Evolutionary conservation across 2,888 invertebrate species (phyloP).

Genomic region (Xestia c-nigrum): DNA sequence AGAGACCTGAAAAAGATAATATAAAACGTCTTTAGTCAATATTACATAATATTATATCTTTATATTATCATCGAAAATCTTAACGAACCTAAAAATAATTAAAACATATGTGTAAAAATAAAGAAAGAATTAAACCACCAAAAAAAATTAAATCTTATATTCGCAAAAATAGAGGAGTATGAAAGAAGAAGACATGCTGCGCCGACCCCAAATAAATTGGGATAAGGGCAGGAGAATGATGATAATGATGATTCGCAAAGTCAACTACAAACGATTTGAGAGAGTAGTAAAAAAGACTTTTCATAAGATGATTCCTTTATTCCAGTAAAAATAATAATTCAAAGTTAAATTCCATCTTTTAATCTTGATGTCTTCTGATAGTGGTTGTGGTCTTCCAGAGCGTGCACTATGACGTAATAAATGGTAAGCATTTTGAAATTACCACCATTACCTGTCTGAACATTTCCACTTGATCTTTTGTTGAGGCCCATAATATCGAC

Average conservation of each 20-base stretch:
- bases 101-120: background rate
- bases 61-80: background rate
- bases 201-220: too few relatives aligned
- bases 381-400: constrained; percentile 36
- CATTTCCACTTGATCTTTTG: constrained; percentile 74
- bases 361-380: constrained; percentile 30
- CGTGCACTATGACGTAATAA: constrained; percentile 20
- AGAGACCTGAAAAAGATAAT: constrained; percentile 17
- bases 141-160: background rate
- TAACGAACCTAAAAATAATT: background rate
- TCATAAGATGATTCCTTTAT: background rate
- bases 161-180: too few relatives aligned
- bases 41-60: too few relatives aligned
- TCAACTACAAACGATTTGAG: too few relatives aligned
- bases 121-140: background rate
- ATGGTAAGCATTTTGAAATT: constrained; percentile 72
- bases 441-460: constrained; percentile 60
- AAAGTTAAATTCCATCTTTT: background rate
- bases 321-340: background rate
- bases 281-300: background rate
- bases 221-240: too few relatives aligned
- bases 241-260: background rate
- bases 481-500: constrained; percentile 60
- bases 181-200: too few relatives aligned
- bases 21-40: background rate